Conservation (phyloP, 2,797 vertebrate genomes). For the Acanthurus tractus region DNA sequence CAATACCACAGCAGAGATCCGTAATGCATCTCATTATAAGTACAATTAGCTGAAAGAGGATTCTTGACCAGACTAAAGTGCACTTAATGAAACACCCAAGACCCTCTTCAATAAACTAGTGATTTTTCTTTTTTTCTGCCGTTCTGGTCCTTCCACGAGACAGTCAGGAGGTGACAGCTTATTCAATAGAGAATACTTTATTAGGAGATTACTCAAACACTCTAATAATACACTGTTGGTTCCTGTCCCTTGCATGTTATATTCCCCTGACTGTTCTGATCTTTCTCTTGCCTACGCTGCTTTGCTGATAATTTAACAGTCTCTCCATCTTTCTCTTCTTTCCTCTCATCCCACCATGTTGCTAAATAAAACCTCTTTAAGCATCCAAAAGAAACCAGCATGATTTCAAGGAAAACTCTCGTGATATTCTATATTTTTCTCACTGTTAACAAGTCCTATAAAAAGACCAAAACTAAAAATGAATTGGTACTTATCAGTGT, state of each 20-base stretch:
- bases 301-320: constrained; percentile 1
- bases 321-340: not conserved
- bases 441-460: constrained; percentile 4
- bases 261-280: not conserved
- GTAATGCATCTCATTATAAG: constrained; percentile 47
- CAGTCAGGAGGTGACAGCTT: constrained; percentile 14
- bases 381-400: constrained; percentile 8
- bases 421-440: constrained; percentile 20
- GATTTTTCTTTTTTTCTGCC: constrained; percentile 36
- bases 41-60: constrained; percentile 69
- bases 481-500: not conserved
- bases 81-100: constrained; percentile 72
- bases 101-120: constrained; percentile 58
- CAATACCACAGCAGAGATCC: constrained; percentile 36
- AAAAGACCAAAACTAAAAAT: constrained; percentile 14
- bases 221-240: not conserved
- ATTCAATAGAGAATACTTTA: constrained; percentile 21
- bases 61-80: constrained; percentile 69
- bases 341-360: constrained; percentile 20
- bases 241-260: not conserved
- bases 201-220: constrained; percentile 17
- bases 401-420: constrained; percentile 10
- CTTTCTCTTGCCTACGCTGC: not conserved
- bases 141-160: constrained; percentile 8
- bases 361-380: constrained; percentile 22